Evolutionary conservation across 2,113 vertebrate genomes (phyloP).

Genomic region (Macaca mulatta): DNA sequence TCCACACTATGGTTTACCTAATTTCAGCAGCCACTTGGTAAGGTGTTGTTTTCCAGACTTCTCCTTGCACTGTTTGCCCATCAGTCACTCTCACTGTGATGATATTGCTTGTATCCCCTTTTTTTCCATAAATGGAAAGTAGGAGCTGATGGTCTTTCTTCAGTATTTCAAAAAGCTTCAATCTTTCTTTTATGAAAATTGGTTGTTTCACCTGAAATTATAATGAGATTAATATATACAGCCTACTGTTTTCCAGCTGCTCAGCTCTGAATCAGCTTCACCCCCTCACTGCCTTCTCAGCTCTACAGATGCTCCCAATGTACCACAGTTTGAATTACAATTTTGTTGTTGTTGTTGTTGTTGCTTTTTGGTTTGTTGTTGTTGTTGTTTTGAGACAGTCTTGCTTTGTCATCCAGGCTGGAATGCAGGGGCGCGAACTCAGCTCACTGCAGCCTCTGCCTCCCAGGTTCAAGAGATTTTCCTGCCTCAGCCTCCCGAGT

Average conservation of each 20-base stretch:
- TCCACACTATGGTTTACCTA: conserved; percentile 79
- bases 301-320: neutral
- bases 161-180: conserved; percentile 83
- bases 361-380: neutral
- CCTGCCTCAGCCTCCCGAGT: too few species aligned
- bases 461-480: too few species aligned
- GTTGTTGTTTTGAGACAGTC: too few species aligned
- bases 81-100: conserved; percentile 80
- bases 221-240: neutral
- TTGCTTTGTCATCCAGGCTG: too few species aligned
- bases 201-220: conserved; percentile 71
- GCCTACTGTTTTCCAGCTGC: neutral
- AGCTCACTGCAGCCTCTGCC: too few species aligned
- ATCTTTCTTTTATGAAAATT: conserved; percentile 82
- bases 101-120: conserved; percentile 33
- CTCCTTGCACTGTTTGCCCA: conserved; percentile 76
- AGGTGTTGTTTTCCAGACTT: conserved; percentile 85
- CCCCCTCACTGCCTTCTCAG: neutral
- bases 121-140: conserved; percentile 69
- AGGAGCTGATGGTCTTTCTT: conserved; percentile 83
- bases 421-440: too few species aligned
- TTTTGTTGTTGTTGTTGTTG: neutral
- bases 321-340: neutral
- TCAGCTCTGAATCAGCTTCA: neutral
- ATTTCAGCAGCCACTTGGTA: conserved; percentile 83